Percentiles rank a stretch among this genome's conserved stretches.
phyloP scores from a whole-genome alignment of 2,888 invertebrate genomes.

The Drosophila fungiperda region DNA sequence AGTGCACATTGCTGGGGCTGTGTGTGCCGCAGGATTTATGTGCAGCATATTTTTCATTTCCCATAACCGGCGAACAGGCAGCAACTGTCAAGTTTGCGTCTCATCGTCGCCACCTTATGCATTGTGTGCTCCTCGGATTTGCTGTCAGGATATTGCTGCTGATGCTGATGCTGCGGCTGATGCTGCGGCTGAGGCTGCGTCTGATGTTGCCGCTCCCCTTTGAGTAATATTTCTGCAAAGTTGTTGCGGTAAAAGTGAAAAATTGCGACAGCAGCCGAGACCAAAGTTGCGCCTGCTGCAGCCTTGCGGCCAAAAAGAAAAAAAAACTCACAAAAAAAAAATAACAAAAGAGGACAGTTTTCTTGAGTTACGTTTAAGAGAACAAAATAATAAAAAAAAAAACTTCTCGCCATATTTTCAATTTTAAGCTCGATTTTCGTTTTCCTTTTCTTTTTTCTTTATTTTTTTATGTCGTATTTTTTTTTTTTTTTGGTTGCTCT shows the following conservation, averaged over 20 bases:
- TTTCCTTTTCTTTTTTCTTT: background rate
- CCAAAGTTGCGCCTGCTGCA: constrained; percentile 19
- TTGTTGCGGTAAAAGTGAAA: constrained; percentile 80
- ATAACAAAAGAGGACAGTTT: constrained; percentile 39
- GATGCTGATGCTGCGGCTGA: constrained; percentile 50
- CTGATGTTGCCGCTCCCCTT: constrained; percentile 32
- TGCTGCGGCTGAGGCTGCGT: constrained; percentile 60
- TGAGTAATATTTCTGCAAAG: constrained; percentile 77
- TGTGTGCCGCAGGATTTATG: constrained; percentile 70
- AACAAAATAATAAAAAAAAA: constrained; percentile 4
- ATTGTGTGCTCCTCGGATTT: constrained; percentile 65
- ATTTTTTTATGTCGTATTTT: background rate
- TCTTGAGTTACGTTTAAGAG: constrained; percentile 48
- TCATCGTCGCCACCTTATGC: constrained; percentile 76
- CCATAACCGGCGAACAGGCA: constrained; percentile 34
- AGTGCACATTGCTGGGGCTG: background rate
- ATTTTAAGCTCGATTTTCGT: constrained; percentile 23
- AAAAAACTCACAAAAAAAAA: background rate
- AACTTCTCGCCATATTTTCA: constrained; percentile 37
- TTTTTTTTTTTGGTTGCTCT: constrained; percentile 10
- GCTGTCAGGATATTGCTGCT: constrained; percentile 75
- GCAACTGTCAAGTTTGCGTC: constrained; percentile 76
- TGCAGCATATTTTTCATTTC: constrained; percentile 74
- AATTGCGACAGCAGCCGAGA: constrained; percentile 58
- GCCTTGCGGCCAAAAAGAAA: constrained; percentile 1